Evolutionary conservation across 2,888 invertebrate genomes (phyloP), one percentile per base, ranked within the genome.

Genomic region (Trichopoda pennipes): DNA sequence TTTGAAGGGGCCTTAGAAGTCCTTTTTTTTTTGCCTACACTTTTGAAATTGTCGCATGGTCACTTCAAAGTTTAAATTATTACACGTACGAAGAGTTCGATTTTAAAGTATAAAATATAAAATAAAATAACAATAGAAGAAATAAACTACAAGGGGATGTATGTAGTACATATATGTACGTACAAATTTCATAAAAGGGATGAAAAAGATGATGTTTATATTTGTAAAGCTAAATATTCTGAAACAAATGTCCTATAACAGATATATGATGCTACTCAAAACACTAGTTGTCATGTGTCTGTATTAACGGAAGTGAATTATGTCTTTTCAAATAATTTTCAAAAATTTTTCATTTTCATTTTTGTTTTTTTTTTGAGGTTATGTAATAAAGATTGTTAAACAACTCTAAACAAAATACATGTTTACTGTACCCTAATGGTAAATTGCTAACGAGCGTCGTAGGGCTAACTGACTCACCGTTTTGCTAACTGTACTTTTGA

Each of bases 1-100:
- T 60, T 21, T 32, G 51, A 75, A 68, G 58, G 69, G 69, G 55
- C 63, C 58, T 21, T 56, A 14, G 35, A 70, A 70, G 76, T 69
- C 60, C 66, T 64, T 28, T 16, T 58, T 58, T 53, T 16, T 58
- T 58, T 53, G 23, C 21, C 83, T 86, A 86, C 84, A 56, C 69
- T 83, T 84, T 89, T 87, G 85, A 87, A 90, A 90, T 88, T 88
- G 87, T 88, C 89, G 85, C 89, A 88, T 90, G 89, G 89, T 89
- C 89, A 89, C 90, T 89, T 89, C 88, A 88, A 89, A 88, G 86
- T 89, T 86, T 88, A 88, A 90, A 88, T 90, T 90, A 90, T 89
- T 88, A 88, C 82, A 82, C 82, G 82, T 82, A 82, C 76, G 60
- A 44, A 23, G n/a, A 63, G 63, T 17, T 58, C 55, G 70, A 72